These are phyloP conservation scores for Dufourea novaeangliae DNA, from an alignment of 1,140 invertebrate species.

Conservation along the genomic window DNA sequence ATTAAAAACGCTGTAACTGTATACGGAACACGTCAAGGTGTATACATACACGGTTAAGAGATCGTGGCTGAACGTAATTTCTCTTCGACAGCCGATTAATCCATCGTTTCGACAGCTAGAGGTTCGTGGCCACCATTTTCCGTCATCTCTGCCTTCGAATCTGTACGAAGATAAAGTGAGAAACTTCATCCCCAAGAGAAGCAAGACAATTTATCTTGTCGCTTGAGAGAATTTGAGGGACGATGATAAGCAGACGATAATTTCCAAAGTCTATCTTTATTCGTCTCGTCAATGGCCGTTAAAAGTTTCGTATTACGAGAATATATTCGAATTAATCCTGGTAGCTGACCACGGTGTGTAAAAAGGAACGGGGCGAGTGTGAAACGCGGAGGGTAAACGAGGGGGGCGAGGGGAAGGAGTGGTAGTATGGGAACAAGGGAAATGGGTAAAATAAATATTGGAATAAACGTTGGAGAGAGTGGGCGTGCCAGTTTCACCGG, in stretches of 20 bases:
- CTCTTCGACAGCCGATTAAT: slow-evolving; percentile 31
- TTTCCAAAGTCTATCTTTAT: background rate
- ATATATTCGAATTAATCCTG: slow-evolving; percentile 45
- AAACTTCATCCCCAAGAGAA: slow-evolving; percentile 20
- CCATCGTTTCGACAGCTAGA: slow-evolving; percentile 1
- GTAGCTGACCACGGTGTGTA: slow-evolving; percentile 37
- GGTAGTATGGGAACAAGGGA: slow-evolving; percentile 33
- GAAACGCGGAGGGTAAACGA: background rate
- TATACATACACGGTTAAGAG: slow-evolving; percentile 3
- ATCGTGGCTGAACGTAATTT: slow-evolving; percentile 22
- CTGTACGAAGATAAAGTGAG: slow-evolving; percentile 19
- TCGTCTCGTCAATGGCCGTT: background rate
- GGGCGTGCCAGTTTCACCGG: slow-evolving; percentile 45
- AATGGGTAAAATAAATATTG: slow-evolving; percentile 59
- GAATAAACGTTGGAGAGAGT: slow-evolving; percentile 52
- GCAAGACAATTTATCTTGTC: slow-evolving; percentile 1
- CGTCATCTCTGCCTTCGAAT: slow-evolving; percentile 12
- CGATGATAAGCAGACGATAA: background rate
- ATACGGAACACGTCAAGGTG: too few relatives aligned
- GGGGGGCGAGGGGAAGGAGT: too few relatives aligned
- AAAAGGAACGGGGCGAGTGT: background rate
- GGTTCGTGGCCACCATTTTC: slow-evolving; percentile 3
- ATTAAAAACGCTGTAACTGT: background rate
- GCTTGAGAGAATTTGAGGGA: background rate
- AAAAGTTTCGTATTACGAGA: background rate